phyloP scores from a whole-genome alignment of 2,888 invertebrate genomes.

The Oasisia sp. region DNA sequence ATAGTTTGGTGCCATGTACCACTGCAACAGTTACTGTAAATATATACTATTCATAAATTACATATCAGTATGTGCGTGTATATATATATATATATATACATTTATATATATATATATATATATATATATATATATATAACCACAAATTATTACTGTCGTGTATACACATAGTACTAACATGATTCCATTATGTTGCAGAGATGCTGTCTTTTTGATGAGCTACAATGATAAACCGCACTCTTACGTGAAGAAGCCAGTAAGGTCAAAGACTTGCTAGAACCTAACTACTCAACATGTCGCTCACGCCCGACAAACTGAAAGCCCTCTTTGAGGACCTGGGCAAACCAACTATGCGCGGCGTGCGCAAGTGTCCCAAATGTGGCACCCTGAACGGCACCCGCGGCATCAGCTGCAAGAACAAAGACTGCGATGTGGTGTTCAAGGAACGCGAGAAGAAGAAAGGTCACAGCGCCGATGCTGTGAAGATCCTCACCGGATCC shows the following conservation, averaged over 20 bases:
- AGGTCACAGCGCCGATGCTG: conserved; percentile 72
- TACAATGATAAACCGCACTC: not conserved
- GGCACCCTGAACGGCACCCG: conserved; percentile 81
- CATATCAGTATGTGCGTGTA: too few species aligned
- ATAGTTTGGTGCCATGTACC: too few species aligned
- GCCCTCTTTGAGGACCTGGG: conserved; percentile 71
- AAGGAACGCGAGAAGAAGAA: conserved; percentile 70
- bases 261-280: not conserved
- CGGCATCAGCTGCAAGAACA: conserved; percentile 79
- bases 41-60: too few species aligned
- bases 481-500: conserved; percentile 73
- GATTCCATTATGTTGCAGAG: not conserved
- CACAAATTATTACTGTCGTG: too few species aligned
- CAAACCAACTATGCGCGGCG: conserved; percentile 76
- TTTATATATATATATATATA: too few species aligned
- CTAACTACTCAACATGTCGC: conserved; percentile 24
- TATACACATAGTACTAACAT: too few species aligned
- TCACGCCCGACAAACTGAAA: conserved; percentile 53
- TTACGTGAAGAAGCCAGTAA: not conserved
- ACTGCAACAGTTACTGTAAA: too few species aligned
- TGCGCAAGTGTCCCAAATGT: conserved; percentile 80
- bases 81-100: too few species aligned
- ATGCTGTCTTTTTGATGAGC: not conserved
- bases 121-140: too few species aligned
- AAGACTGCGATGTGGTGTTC: conserved; percentile 75